A percentile compares a stretch with the other conserved stretches of the same genome.
Conservation (phyloP, 2,888 invertebrate genomes). For the Dugesia japonica region DNA sequence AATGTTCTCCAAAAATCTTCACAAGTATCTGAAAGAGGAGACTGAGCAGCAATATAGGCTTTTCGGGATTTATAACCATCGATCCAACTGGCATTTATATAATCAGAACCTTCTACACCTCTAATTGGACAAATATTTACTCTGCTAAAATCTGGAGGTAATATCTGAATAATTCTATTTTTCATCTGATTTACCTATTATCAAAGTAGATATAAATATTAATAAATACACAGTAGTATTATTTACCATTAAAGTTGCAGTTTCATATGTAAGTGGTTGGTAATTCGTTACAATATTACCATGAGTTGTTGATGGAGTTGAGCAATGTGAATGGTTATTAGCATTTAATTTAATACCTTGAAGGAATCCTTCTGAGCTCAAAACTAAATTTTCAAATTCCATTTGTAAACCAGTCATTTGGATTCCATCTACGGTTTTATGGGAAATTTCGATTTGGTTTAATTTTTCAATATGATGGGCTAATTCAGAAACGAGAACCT, state of each 20-base stretch:
- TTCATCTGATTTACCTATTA: conserved; percentile 81
- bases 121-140: conserved; percentile 77
- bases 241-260: not conserved
- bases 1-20: conserved; percentile 20
- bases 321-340: conserved; percentile 9
- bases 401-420: not conserved
- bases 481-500: conserved; percentile 80
- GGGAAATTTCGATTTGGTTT: conserved; percentile 53
- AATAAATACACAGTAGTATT: not conserved
- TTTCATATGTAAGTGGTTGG: not conserved
- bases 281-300: not conserved
- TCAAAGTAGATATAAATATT: not conserved
- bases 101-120: conserved; percentile 75
- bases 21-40: not conserved
- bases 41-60: conserved; percentile 86
- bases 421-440: not conserved
- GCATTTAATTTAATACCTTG: not conserved
- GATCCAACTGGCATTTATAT: conserved; percentile 96
- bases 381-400: conserved; percentile 20
- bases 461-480: conserved; percentile 85
- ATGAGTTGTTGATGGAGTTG: conserved; percentile 2
- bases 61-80: conserved; percentile 95
- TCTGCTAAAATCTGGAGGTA: conserved; percentile 90
- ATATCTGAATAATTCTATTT: conserved; percentile 95
- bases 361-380: conserved; percentile 14